phyloP scores from a whole-genome alignment of 2,888 invertebrate species.

The Polyploca ridens region DNA sequence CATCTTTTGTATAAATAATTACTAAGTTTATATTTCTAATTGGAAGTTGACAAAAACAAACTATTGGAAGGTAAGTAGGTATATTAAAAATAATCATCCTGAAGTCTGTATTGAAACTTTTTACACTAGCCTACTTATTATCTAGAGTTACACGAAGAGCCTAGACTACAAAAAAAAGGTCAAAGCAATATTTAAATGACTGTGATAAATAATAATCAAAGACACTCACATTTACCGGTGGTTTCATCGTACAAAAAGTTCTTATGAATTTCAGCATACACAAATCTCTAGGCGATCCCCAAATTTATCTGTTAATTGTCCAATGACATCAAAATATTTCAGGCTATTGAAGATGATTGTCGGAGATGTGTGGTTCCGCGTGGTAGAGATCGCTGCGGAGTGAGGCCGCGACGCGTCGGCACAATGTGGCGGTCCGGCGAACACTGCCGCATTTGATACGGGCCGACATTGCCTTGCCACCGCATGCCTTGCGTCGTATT shows the following conservation, averaged over 20 bases:
- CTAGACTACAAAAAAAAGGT: too few relatives aligned
- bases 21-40: too few relatives aligned
- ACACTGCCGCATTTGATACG: slow-evolving; percentile 53
- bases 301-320: neutral
- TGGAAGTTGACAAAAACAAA: too few relatives aligned
- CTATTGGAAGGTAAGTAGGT: too few relatives aligned
- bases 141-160: neutral
- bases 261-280: slow-evolving; percentile 69
- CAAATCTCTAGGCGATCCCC: slow-evolving; percentile 16
- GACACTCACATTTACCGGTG: slow-evolving; percentile 74
- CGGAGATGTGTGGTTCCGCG: slow-evolving; percentile 33
- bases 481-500: slow-evolving; percentile 31
- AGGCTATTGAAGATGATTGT: slow-evolving; percentile 13
- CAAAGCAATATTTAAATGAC: too few relatives aligned
- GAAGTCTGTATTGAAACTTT: too few relatives aligned
- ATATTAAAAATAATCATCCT: too few relatives aligned
- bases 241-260: slow-evolving; percentile 75
- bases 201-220: slow-evolving; percentile 7
- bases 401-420: slow-evolving; percentile 62
- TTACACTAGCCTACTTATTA: too few relatives aligned
- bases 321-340: slow-evolving; percentile 15
- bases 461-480: slow-evolving; percentile 39
- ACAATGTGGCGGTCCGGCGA: slow-evolving; percentile 60
- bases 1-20: too few relatives aligned
- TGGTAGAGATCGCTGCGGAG: slow-evolving; percentile 53